phyloP scores from a whole-genome alignment of 1,140 invertebrate species.

The Hypothenemus hampei region DNA sequence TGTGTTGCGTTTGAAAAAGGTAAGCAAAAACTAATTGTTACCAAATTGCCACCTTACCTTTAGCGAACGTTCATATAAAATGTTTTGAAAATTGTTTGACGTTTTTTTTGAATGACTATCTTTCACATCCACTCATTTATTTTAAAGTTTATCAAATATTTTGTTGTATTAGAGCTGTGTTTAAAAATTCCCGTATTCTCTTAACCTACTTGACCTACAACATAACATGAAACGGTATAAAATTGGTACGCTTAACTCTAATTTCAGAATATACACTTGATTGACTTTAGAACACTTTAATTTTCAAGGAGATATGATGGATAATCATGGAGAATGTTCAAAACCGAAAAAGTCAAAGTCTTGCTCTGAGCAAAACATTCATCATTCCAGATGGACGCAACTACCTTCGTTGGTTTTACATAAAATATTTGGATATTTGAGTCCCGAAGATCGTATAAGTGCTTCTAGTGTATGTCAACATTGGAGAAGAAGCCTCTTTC shows the following conservation, averaged over 20 bases:
- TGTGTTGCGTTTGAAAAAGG: constrained; percentile 11
- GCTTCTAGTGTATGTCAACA: constrained; percentile 41
- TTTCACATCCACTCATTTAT: neutral
- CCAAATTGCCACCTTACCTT: neutral
- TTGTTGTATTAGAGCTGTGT: neutral
- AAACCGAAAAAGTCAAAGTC: constrained; percentile 33
- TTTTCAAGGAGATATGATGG: too few relatives aligned
- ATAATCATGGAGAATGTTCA: constrained; percentile 32
- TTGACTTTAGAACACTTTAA: constrained; percentile 18
- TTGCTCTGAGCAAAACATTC: constrained; percentile 14
- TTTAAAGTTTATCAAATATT: neutral
- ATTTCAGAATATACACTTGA: neutral
- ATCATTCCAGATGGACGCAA: constrained; percentile 33
- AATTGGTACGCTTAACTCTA: neutral
- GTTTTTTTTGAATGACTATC: constrained; percentile 9
- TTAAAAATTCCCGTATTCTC: neutral
- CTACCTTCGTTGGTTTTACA: constrained; percentile 40
- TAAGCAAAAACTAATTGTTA: neutral
- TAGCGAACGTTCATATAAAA: neutral
- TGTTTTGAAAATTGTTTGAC: neutral
- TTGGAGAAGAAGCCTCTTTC: constrained; percentile 42
- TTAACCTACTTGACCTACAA: neutral
- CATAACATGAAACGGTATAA: neutral
- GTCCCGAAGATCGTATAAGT: constrained; percentile 38
- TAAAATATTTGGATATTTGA: constrained; percentile 40